Evolutionary conservation across 1,140 invertebrate genomes (phyloP), one percentile per base, ranked within the genome.

Genomic region (Euwallacea similis): DNA sequence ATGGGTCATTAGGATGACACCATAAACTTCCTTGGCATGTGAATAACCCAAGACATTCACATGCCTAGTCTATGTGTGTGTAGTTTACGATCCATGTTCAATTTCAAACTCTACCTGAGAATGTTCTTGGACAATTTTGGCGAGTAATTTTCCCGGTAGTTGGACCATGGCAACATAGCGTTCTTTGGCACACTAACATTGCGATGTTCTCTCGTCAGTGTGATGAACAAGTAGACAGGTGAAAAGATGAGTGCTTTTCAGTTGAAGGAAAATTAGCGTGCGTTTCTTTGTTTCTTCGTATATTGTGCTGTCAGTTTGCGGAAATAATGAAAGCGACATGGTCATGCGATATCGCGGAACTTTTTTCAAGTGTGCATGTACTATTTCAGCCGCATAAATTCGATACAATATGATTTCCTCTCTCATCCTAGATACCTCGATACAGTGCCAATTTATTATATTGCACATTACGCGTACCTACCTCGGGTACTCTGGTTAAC

Each of bases 191-290:
- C 13, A 65, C 13, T 50, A 58, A 46, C 66, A 67, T 59, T 61
- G 47, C 46, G 43, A 61, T 61, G 21, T 69, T 60, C 66, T 50
- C 63, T 69, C 56, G 56, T 69, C 66, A 61, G 41, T 55, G 46
- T 61, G 64, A 66, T 66, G 53, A 56, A 46, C 47, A 50, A 68
- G 55, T 56, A 50, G 69, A 71, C 69, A 71, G 69, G 69, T 71
- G 69, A 71, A 71, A 65, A 71, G 69, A 71, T 71, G 69, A 71
- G 69, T 64, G 69, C 69, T 65, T 71, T 71, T 53, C 60, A 71
- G 53, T 56, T 59, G 46, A 58, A 59, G 47, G 60, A 71, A 71
- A 71, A 71, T 71, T 71, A 71, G 69, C 55, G 61, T 60, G 50
- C 2, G 6, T 4, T 50, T 50, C 46, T 50, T 50, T 64, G 55